phyloP scores from a whole-genome alignment of 2,797 vertebrate genomes.

The Phoeniculus purpureus region DNA sequence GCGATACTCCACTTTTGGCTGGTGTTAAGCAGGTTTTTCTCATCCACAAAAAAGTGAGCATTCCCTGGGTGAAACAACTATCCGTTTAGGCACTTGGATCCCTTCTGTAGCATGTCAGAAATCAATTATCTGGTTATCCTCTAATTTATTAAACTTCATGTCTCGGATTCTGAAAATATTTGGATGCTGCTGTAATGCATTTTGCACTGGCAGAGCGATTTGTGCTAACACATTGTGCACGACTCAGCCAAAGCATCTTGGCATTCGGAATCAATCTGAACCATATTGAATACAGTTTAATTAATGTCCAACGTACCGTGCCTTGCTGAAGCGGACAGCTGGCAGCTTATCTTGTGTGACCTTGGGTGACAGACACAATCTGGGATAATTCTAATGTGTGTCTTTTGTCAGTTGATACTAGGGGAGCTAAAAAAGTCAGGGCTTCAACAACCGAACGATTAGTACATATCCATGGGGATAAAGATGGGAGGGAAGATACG shows the following conservation, averaged over 20 bases:
- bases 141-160: conserved; percentile 28
- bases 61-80: not conserved
- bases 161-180: conserved; percentile 2
- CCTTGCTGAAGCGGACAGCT: conserved; percentile 31
- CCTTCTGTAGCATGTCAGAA: not conserved
- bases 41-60: not conserved
- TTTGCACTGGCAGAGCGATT: not conserved
- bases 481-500: conserved; percentile 8
- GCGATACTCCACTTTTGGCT: not conserved
- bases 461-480: conserved; percentile 34
- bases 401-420: conserved; percentile 33
- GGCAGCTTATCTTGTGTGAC: not conserved
- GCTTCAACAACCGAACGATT: not conserved
- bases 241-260: conserved; percentile 26
- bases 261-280: not conserved
- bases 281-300: not conserved
- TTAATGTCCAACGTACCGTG: conserved; percentile 33
- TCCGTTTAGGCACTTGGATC: not conserved
- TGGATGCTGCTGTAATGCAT: conserved; percentile 25
- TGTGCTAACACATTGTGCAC: not conserved
- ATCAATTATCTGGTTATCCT: conserved; percentile 22
- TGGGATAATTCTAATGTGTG: conserved; percentile 17
- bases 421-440: conserved; percentile 36
- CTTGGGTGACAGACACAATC: conserved; percentile 51
- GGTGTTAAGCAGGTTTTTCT: not conserved